Percentiles rank a stretch among this genome's conserved stretches.
These are phyloP conservation scores for Xenentodon cancila DNA, from an alignment of 2,797 vertebrate genomes.

Conservation along the genomic window DNA sequence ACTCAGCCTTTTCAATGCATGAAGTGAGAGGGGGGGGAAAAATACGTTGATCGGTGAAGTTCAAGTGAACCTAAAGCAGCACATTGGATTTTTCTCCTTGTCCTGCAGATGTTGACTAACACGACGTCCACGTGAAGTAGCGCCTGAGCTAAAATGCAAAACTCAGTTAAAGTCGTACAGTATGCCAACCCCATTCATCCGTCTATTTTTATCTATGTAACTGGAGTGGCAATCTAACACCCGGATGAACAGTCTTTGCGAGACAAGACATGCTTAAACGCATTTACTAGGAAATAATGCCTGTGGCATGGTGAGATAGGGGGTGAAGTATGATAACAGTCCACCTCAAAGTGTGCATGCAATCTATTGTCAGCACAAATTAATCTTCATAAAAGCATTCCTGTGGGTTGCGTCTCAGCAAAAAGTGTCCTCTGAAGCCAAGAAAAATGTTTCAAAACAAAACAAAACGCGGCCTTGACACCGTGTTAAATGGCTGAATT, in stretches of 20 bases:
- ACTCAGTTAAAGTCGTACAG: slow-evolving; percentile 3
- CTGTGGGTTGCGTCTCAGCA: slow-evolving; percentile 30
- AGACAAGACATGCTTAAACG: slow-evolving; percentile 51
- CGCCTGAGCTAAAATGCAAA: slow-evolving; percentile 13
- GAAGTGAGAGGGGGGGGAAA: too few relatives aligned
- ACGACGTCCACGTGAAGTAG: not conserved
- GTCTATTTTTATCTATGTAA: slow-evolving; percentile 32
- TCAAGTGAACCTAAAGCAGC: not conserved
- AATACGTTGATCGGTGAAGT: not conserved
- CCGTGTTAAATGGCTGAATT: slow-evolving; percentile 42
- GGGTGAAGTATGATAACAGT: slow-evolving; percentile 59
- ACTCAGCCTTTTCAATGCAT: not conserved
- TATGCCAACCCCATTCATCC: slow-evolving; percentile 29
- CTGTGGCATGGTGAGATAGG: slow-evolving; percentile 55
- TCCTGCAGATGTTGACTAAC: too few relatives aligned
- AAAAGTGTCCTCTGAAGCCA: slow-evolving; percentile 37
- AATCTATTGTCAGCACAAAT: slow-evolving; percentile 55
- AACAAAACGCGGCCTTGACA: slow-evolving; percentile 46
- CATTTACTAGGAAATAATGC: slow-evolving; percentile 55
- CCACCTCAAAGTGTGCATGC: slow-evolving; percentile 36
- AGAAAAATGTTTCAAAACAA: slow-evolving; percentile 45
- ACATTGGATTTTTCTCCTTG: too few relatives aligned
- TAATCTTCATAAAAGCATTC: slow-evolving; percentile 46
- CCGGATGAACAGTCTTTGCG: slow-evolving; percentile 25
- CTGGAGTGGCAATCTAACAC: slow-evolving; percentile 32